Percentiles rank a stretch among this genome's conserved stretches.
phyloP scores from a whole-genome alignment of 2,113 vertebrate genomes.

The Illadopsis cleaveri region DNA sequence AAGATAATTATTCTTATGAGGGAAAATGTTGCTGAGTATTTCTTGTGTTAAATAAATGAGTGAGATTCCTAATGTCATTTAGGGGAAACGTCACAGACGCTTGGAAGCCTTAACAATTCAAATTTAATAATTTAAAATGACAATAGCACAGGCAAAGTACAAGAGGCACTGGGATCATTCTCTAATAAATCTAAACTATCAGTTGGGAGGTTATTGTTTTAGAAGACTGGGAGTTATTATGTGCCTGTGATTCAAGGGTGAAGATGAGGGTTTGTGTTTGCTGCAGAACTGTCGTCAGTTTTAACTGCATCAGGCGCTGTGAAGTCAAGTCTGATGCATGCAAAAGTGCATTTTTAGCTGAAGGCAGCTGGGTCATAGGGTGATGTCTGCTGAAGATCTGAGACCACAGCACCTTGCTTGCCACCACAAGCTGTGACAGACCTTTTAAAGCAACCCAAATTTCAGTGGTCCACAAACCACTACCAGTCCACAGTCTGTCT shows the following conservation, averaged over 20 bases:
- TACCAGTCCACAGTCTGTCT: background rate
- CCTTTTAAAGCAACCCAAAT: background rate
- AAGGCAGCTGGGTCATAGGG: background rate
- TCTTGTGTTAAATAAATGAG: constrained; percentile 40
- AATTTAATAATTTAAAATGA: constrained; percentile 36
- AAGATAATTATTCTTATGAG: constrained; percentile 50
- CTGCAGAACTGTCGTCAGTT: background rate
- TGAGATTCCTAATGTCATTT: constrained; percentile 14
- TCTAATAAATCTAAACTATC: background rate
- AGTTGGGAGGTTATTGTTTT: background rate
- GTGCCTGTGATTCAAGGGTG: background rate
- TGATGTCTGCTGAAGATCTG: background rate
- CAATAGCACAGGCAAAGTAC: background rate
- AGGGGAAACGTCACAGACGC: background rate
- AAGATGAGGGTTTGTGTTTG: background rate
- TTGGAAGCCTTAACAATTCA: constrained; percentile 34
- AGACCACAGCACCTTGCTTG: background rate
- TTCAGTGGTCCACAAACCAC: background rate
- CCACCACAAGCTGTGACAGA: background rate
- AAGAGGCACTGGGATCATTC: background rate
- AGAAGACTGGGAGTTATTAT: background rate
- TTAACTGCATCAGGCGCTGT: background rate
- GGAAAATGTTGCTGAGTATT: constrained; percentile 36
- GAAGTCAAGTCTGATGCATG: background rate
- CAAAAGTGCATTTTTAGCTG: background rate